Percentiles rank a stretch among this genome's conserved stretches.
These are phyloP conservation scores for Leucophenga montana DNA, from an alignment of 2,888 invertebrate species.

Conservation along the genomic window DNA sequence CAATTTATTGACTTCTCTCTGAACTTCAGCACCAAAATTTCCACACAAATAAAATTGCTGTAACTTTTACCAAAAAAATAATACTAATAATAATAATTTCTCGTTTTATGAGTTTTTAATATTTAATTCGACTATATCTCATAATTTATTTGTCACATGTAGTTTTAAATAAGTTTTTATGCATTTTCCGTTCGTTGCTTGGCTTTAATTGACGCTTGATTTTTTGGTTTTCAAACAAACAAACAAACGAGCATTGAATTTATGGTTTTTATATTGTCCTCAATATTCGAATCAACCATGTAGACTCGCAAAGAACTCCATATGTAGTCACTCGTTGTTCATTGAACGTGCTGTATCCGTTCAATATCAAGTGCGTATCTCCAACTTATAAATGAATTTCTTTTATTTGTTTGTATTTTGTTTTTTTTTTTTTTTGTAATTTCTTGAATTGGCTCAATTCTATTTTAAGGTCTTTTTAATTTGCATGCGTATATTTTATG, in stretches of 20 bases:
- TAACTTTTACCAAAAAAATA: too few relatives aligned
- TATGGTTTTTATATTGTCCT: slow-evolving; percentile 47
- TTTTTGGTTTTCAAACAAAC: neutral
- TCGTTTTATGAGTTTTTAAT: slow-evolving; percentile 9
- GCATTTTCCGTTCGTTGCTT: neutral
- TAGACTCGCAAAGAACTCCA: slow-evolving; percentile 37
- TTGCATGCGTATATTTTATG: slow-evolving; percentile 48
- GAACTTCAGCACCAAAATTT: too few relatives aligned
- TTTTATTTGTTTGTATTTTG: slow-evolving; percentile 16
- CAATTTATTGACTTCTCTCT: too few relatives aligned
- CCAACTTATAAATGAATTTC: slow-evolving; percentile 35
- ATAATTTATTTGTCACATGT: neutral
- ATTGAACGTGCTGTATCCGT: neutral
- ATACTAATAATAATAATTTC: neutral
- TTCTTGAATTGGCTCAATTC: slow-evolving; percentile 58
- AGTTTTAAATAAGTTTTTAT: slow-evolving; percentile 4
- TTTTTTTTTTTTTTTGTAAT: too few relatives aligned
- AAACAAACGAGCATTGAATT: slow-evolving; percentile 52
- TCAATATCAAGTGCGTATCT: too few relatives aligned
- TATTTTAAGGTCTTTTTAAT: slow-evolving; percentile 69
- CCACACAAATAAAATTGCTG: too few relatives aligned
- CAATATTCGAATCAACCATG: slow-evolving; percentile 39
- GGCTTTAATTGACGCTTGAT: slow-evolving; percentile 13
- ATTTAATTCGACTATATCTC: neutral
- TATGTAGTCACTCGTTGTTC: slow-evolving; percentile 42